Conservation (phyloP, 2,113 vertebrate genomes). For the Centropus unirufus region DNA sequence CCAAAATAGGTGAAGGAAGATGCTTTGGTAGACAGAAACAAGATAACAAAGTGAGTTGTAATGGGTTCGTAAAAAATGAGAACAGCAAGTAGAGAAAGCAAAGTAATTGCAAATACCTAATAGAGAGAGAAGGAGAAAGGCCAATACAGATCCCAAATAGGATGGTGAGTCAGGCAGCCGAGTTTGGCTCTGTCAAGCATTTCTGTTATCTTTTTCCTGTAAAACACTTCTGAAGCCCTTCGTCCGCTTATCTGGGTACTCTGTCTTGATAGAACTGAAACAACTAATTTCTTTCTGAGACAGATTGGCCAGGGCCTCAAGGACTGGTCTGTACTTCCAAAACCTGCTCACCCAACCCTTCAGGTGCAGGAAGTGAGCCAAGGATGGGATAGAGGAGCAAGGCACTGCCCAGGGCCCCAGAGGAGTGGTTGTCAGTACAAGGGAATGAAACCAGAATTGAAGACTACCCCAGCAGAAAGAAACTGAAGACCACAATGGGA, state of each 20-base stretch:
- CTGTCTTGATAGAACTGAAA: background rate
- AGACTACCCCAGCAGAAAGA: background rate
- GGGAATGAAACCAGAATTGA: background rate
- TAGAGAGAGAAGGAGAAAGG: background rate
- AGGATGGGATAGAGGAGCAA: background rate
- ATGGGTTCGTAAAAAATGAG: background rate
- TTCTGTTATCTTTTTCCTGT: background rate
- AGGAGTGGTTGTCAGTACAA: background rate
- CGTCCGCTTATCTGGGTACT: background rate
- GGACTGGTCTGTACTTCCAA: background rate
- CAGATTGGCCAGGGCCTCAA: background rate
- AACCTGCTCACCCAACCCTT: background rate
- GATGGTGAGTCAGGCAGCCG: background rate
- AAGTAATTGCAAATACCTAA: background rate
- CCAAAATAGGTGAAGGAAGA: background rate
- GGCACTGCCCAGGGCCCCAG: background rate
- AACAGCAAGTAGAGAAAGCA: background rate
- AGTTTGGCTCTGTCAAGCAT: background rate
- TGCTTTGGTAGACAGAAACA: background rate
- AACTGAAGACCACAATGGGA: background rate
- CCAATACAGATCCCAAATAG: background rate
- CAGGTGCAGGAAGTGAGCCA: background rate
- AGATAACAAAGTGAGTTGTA: background rate
- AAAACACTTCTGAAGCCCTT: background rate
- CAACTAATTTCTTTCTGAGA: background rate